These are phyloP conservation scores for Netelia fuscicornis DNA, from an alignment of 2,888 invertebrate species.

Conservation along the genomic window DNA sequence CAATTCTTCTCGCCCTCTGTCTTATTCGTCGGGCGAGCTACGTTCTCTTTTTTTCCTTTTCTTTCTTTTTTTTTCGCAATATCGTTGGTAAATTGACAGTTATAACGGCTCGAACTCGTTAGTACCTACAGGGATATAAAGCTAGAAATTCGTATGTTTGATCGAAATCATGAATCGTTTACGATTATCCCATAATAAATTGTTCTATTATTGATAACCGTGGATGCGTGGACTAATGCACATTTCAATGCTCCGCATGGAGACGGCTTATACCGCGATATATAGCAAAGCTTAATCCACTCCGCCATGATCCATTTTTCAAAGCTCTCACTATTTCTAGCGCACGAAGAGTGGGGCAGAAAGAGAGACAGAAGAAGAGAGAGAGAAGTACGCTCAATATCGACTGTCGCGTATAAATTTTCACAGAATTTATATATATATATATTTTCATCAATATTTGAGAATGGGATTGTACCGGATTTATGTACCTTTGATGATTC, in stretches of 20 bases:
- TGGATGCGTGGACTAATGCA: not conserved
- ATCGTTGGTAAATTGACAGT: not conserved
- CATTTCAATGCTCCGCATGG: slow-evolving; percentile 1
- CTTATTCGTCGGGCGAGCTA: not conserved
- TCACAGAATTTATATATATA: slow-evolving; percentile 11
- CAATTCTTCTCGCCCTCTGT: not conserved
- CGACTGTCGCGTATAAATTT: not conserved
- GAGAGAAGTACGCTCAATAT: not conserved
- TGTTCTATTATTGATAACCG: slow-evolving; percentile 24
- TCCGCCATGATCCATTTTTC: slow-evolving; percentile 9
- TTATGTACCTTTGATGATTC: slow-evolving; percentile 26
- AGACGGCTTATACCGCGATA: not conserved
- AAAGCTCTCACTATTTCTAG: slow-evolving; percentile 11
- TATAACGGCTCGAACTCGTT: not conserved
- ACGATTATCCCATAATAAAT: slow-evolving; percentile 20
- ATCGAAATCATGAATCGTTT: not conserved
- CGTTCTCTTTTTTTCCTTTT: not conserved
- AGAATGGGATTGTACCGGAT: slow-evolving; percentile 14
- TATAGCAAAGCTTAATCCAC: slow-evolving; percentile 21
- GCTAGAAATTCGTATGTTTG: too few species aligned
- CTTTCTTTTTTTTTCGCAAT: not conserved
- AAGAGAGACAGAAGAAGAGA: not conserved
- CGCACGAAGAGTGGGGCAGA: not conserved
- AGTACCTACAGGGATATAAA: too few species aligned
- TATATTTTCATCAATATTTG: slow-evolving; percentile 43